Base-by-base conservation (phyloP, 92 coral and sea anemone genomes). In the Epizoanthus rinbou region DNA sequence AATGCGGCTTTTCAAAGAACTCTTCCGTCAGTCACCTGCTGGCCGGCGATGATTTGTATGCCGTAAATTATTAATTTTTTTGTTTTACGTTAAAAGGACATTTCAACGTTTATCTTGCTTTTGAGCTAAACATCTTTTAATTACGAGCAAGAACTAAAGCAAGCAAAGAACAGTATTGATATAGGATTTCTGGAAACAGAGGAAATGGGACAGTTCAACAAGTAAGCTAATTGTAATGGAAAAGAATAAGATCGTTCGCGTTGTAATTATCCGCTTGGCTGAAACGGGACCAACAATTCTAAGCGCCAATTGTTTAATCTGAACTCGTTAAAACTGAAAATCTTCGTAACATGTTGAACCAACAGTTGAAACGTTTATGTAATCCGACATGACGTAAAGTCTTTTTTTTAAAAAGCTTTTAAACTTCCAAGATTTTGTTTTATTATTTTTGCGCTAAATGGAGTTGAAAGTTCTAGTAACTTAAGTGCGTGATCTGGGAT, bases 131-230 rank as follows among this genome's bases (percentile, higher is more conserved):
- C 82, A 78, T 69, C 82, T 78, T 78, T 78, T 78, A 78, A 78
- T 78, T 78, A 78, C 71, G 82, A 63, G 71, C 82, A 78, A 78
- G 82, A 78, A 78, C 82, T 78, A 78, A 78, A 78, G 82, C 25
- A 78, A 78, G 71, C 71, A 78, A 60, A 78, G 82, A 41, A 60
- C 19, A 63, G 45, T 78, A 59, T 78, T 78, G 82, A 78, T 78
- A 78, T 78, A 78, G 72, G 62, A 78, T 78, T 78, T 78, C 82
- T 33, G 62, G 35, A 41, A 57, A 41, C 71, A 62, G 82, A 78
- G 82, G 82, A 78, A 78, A 62, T 59, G 60, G 82, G 82, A 60
- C 72, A 78, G 45, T 78, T 78, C 57, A 41, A 60, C 82, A 78
- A 78, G 82, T 78, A 60, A 78, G 82, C 82, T 78, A 78, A 78